phyloP scores from a whole-genome alignment of 1,140 invertebrate species.

The Leptinotarsa lineolata region DNA sequence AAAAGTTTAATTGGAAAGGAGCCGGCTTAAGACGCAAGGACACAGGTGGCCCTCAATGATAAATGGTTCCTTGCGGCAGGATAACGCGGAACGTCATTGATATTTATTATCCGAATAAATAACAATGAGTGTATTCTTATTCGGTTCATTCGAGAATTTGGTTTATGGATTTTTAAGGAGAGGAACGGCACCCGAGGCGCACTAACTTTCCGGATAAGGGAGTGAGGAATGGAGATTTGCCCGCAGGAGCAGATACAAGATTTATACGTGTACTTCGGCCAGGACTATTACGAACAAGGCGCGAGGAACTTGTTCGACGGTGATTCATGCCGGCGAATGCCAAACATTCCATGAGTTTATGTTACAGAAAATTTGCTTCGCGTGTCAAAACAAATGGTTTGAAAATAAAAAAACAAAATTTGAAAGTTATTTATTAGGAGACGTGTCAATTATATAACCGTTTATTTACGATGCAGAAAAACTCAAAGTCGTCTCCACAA shows the following conservation, averaged over 20 bases:
- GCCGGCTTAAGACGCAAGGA: constrained; percentile 26
- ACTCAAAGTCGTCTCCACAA: no score
- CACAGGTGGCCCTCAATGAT: constrained; percentile 38
- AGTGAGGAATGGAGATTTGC: constrained; percentile 21
- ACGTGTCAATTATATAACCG: no score
- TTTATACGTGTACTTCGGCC: constrained; percentile 14
- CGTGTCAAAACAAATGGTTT: no score
- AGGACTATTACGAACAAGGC: neutral
- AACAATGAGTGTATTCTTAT: constrained; percentile 41
- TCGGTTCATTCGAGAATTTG: constrained; percentile 39
- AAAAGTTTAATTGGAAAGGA: constrained; percentile 40
- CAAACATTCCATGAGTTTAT: no score
- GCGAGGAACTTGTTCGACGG: no score
- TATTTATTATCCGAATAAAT: constrained; percentile 40
- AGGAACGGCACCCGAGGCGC: constrained; percentile 12
- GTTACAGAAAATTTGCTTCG: no score
- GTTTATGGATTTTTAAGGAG: constrained; percentile 33
- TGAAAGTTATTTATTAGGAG: no score
- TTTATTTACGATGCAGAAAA: no score
- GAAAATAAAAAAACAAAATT: no score
- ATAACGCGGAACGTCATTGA: constrained; percentile 34
- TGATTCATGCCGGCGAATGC: no score
- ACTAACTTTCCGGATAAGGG: constrained; percentile 12
- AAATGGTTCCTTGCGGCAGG: constrained; percentile 34
- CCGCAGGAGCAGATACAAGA: constrained; percentile 5